A percentile compares a stretch with the other conserved stretches of the same genome.
phyloP scores from a whole-genome alignment of 1,140 invertebrate genomes.

The Nymphalis io region DNA sequence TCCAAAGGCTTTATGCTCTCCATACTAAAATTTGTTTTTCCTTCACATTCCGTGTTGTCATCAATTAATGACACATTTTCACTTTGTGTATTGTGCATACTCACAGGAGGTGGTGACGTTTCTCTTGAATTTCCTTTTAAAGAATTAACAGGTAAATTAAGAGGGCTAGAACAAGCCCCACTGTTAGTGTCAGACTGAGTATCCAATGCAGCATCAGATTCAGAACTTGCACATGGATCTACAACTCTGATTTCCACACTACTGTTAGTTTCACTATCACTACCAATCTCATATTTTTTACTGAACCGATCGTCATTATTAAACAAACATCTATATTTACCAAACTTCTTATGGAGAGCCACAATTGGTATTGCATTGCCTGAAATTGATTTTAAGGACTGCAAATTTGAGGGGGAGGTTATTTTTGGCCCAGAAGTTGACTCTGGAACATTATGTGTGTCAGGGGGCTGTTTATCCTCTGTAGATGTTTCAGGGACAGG shows the following conservation, averaged over 20 bases:
- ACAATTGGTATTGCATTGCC: conserved; percentile 49
- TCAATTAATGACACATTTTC: conserved; percentile 9
- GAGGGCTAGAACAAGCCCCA: conserved; percentile 55
- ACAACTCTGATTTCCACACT: conserved; percentile 74
- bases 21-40: background rate
- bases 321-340: conserved; percentile 77
- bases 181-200: conserved; percentile 62
- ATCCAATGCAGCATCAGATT: conserved; percentile 73
- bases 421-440: conserved; percentile 31
- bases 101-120: conserved; percentile 45
- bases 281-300: conserved; percentile 70
- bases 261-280: conserved; percentile 78
- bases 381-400: conserved; percentile 44
- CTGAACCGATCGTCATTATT: conserved; percentile 62
- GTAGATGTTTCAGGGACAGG: conserved; percentile 35
- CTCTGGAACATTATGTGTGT: conserved; percentile 23
- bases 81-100: conserved; percentile 13
- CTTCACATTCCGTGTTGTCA: conserved; percentile 4
- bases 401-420: conserved; percentile 36
- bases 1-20: conserved; percentile 13
- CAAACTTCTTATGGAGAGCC: conserved; percentile 77
- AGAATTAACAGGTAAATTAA: conserved; percentile 45
- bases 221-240: conserved; percentile 76
- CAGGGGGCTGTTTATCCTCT: conserved; percentile 40
- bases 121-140: conserved; percentile 49